Base-by-base conservation (phyloP, 2,113 vertebrate genomes). In the Ailuropoda melanoleuca region DNA sequence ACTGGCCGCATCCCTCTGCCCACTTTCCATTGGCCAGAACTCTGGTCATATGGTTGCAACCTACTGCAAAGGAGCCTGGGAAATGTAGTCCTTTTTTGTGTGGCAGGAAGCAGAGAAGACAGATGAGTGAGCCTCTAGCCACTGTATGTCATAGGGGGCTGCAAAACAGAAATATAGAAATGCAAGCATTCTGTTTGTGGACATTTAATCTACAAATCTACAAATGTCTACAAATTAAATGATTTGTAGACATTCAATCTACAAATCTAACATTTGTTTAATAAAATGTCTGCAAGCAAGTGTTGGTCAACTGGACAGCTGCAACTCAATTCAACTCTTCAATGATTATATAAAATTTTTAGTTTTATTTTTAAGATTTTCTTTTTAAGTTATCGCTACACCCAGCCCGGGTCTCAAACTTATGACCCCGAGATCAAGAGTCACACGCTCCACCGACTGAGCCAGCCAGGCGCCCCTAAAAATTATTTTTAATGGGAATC, bases 41-140 rank as follows among this genome's bases (percentile, higher is more conserved):
- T 43, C 74, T 17, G 37, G 72, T 78, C 87, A 89, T 78, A 4
- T 83, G 53, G 15, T 46, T 31, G 12, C 31, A 29, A 4, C 50
- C 31, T 50, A 14, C 46, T 34, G 48, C 72, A 88, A 64, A n/a
- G 64, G 86, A 39, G 3, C 6, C 50, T 88, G 94, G 92, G 82
- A 97, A 93, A 88, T 80, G 78, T 86, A 74, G 87, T 92, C 37
- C 95, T 89, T 21, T 15, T 43, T 43, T 50, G 11, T 43, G 53
- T 46, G 23, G 23, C 48, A 53, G 37, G 56, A 39, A 68, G 53
- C 6, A 4, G 64, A 43, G 18, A 19, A 77, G 53, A 8, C 39
- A 4, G 26, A 13, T 21, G 11, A 72, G 10, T 6, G 18, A 18
- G 21, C 13, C 10, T 43, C 50, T 21, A 13, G 37, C 19, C 58